Evolutionary conservation across 2,888 invertebrate genomes (phyloP), one percentile per base, ranked within the genome.

Genomic region (Epinotia brunnichana): DNA sequence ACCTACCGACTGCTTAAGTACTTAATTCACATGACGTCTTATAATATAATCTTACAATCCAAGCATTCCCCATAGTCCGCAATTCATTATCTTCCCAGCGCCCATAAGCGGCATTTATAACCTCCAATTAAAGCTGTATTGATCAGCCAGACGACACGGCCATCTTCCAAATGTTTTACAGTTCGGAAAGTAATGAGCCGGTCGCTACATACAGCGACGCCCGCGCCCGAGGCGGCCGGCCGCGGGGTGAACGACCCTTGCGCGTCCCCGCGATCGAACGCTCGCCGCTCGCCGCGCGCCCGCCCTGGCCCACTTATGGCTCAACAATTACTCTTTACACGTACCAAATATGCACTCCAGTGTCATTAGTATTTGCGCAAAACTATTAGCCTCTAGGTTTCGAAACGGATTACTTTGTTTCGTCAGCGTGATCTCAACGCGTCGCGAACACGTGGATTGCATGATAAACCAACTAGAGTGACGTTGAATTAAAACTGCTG

Each of bases 261-360:
- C 90, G 90, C 91, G 90, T 90, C 90, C 87, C 87, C 85, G 83
- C 86, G 85, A 84, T 88, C 89, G 88, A 88, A 87, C 88, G 86
- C 87, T 80, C 82, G 79, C 80, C 74, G 78, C 79, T 74, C 79
- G 75, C 77, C 77, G 75, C 77, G 81, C 81, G 78, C 82, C 76
- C 76, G 73, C 83, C 84, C 83, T 83, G 83, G 74, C 77, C 75
- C 76, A 75, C 75, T 76, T 75, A 70, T 75, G 60, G 48, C 74
- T 39, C 70, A 62, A 74, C 71, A 75, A 75, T 73, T 75, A 73
- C 73, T 75, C 73, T 68, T 71, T 73, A 63, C 72, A 71, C 70
- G 74, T 72, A 67, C 71, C 66, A 54, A 72, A 72, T 72, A 72
- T 60, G 59, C 59, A 69, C 69, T 13, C 69, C 67, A 67, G 54